Evolutionary conservation across 2,113 vertebrate genomes (phyloP).

Genomic region (rat (Rattus norvegicus)): DNA sequence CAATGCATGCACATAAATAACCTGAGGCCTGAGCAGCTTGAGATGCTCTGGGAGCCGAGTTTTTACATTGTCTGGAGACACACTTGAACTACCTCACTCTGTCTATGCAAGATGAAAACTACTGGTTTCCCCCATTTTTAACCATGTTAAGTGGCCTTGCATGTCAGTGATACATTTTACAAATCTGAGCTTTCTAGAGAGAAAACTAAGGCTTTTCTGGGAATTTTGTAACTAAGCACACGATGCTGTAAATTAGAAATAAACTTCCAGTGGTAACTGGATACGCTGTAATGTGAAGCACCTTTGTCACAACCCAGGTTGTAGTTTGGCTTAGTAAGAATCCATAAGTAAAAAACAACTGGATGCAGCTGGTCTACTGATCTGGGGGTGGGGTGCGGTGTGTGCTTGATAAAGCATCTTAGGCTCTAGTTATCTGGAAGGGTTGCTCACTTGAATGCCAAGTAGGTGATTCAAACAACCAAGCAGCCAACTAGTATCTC

Average conservation of each 20-base stretch:
- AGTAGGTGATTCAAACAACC: neutral
- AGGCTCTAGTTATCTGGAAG: neutral
- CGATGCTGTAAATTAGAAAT: conserved; percentile 41
- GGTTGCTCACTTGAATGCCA: fast-evolving
- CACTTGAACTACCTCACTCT: neutral
- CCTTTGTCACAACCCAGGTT: neutral
- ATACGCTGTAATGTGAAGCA: conserved; percentile 8
- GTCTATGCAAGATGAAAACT: neutral
- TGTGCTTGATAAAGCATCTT: neutral
- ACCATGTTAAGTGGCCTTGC: neutral
- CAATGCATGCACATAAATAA: too few species aligned
- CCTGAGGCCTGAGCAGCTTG: neutral
- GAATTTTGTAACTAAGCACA: conserved; percentile 41
- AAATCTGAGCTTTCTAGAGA: conserved; percentile 2
- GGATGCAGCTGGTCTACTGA: neutral
- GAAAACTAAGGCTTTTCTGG: conserved; percentile 15
- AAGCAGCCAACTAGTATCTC: neutral
- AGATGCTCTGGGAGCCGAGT: neutral
- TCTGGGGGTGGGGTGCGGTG: too few species aligned
- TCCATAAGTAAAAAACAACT: neutral
- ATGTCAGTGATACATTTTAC: neutral
- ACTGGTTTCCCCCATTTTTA: neutral
- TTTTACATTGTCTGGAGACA: neutral
- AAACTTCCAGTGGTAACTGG: conserved; percentile 8
- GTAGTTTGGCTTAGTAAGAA: neutral